Percentiles rank a stretch among this genome's conserved stretches.
Evolutionary conservation across 2,888 invertebrate genomes (phyloP).

Genomic region (Caenorhabditis zanzibari): DNA sequence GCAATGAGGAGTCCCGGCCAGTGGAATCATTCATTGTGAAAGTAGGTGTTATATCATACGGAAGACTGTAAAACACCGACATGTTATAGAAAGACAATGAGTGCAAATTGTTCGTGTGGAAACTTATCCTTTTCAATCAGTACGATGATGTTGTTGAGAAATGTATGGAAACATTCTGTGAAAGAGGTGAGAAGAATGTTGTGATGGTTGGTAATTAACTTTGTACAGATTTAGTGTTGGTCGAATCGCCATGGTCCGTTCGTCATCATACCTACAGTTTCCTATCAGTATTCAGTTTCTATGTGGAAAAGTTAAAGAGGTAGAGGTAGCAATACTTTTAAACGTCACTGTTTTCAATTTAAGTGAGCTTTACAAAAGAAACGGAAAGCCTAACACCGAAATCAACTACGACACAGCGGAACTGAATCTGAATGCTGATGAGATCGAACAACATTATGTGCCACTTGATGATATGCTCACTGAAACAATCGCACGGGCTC

Average conservation of each 20-base stretch:
- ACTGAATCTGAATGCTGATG: constrained; percentile 43
- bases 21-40: constrained; percentile 49
- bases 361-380: constrained; percentile 56
- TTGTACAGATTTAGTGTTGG: constrained; percentile 56
- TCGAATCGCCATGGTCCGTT: constrained; percentile 47
- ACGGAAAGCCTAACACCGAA: constrained; percentile 10
- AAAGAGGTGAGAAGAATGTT: constrained; percentile 53
- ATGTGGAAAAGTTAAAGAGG: constrained; percentile 59
- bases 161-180: constrained; percentile 62
- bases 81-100: constrained; percentile 50
- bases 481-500: constrained; percentile 44
- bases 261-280: constrained; percentile 50
- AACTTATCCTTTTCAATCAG: constrained; percentile 62
- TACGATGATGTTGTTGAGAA: constrained; percentile 61
- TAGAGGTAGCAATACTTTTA: not conserved
- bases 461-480: constrained; percentile 49
- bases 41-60: constrained; percentile 26
- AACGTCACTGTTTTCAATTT: not conserved
- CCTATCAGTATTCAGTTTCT: constrained; percentile 59
- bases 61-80: not conserved
- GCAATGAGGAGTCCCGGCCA: constrained; percentile 35
- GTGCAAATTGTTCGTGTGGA: constrained; percentile 61
- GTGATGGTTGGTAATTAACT: constrained; percentile 42
- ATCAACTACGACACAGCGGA: constrained; percentile 42
- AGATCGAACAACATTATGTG: constrained; percentile 48